Base-by-base conservation (phyloP, 2,888 invertebrate genomes). In the Tupiocoris notatus region DNA sequence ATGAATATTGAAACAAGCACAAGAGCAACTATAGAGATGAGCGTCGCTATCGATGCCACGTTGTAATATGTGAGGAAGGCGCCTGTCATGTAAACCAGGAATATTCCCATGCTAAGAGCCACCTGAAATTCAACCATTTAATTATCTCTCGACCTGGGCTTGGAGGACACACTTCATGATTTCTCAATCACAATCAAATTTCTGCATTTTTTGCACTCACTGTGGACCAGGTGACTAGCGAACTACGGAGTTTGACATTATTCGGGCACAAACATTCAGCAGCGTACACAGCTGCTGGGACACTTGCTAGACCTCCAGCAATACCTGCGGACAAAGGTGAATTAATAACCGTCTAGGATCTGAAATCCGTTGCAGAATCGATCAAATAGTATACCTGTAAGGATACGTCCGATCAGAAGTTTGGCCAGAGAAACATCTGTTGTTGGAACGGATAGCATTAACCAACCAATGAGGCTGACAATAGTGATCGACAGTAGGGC, bases 211-310 rank as follows among this genome's bases (percentile, higher is more conserved):
- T n/a, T n/a, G n/a, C 59, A n/a, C 61, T 61, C 20, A 73, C 83
- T 16, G 87, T 86, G 1, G 86, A 86, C 86, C 88, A 88, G 0
- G 88, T 87, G 9, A 86, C 86, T 66, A 88, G 84, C 59, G 86
- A 85, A 7, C 86, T 84, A 77, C 88, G 81, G 77, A 86, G 66
- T 6, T 79, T 65, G 3, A 77, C 73, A 64, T 65, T 78, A 77
- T 56, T 71, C 18, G 24, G 78, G 39, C 73, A 74, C 65, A 82
- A 80, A 67, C 82, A 81, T 81, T 88, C 88, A 0, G 87, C 86
- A 79, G 86, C 84, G 80, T 88, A 88, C 20, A 88, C 86, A 0
- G 87, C 85, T 0, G 88, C 85, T 0, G 88, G 87, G 9, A 86
- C 85, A 61, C 87, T 86, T 1, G 86, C 85, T 71, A 88, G 81